phyloP scores from a whole-genome alignment of 2,797 vertebrate genomes.

The Strix occidentalis region DNA sequence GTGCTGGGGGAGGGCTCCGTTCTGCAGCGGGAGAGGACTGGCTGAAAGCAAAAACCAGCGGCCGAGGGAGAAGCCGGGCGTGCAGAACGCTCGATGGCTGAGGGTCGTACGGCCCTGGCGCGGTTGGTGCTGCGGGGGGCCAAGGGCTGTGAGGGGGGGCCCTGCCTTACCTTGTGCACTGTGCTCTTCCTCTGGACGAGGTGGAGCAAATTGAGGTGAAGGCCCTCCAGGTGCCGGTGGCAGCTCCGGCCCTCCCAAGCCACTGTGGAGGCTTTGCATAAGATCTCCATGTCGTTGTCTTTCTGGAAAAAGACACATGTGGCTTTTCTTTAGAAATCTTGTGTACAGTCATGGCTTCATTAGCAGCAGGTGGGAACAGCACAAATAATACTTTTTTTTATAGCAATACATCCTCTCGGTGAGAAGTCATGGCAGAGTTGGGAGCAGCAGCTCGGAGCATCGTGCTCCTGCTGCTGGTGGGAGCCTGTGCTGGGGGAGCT shows the following conservation, averaged over 20 bases:
- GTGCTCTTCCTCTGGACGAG: fast-evolving
- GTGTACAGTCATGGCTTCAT: fast-evolving
- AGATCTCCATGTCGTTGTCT: not conserved
- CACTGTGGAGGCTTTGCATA: conserved; percentile 39
- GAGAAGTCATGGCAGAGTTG: too few species aligned
- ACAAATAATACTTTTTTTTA: too few species aligned
- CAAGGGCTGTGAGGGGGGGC: not conserved
- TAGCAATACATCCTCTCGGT: too few species aligned
- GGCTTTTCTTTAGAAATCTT: not conserved
- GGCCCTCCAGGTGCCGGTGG: not conserved
- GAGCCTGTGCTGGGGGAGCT: not conserved
- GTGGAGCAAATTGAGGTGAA: conserved; percentile 4
- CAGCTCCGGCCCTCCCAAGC: not conserved
- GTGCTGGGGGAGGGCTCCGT: not conserved
- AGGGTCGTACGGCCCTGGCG: not conserved
- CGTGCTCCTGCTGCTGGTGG: fast-evolving
- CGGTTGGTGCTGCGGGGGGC: too few species aligned
- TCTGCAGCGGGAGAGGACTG: not conserved
- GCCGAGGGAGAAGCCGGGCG: fast-evolving
- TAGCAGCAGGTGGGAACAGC: not conserved
- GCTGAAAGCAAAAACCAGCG: fast-evolving
- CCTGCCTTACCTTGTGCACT: not conserved
- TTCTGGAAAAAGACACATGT: not conserved
- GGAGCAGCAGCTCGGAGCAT: not conserved
- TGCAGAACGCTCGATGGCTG: not conserved